Evolutionary conservation across 1,140 invertebrate species (phyloP).

Genomic region (Cydia strobilella): DNA sequence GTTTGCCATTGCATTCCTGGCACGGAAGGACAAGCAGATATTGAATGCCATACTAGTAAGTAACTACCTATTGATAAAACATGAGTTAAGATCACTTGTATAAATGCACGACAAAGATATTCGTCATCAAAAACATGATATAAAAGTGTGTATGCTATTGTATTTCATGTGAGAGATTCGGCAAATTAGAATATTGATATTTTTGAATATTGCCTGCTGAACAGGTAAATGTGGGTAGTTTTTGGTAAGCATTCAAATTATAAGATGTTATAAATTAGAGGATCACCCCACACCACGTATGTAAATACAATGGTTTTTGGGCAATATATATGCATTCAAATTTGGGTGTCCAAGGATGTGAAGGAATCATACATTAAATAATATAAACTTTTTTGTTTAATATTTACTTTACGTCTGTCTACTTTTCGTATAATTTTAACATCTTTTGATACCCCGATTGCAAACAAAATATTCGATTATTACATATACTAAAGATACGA

Average conservation of each 20-base stretch:
- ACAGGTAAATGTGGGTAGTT: background rate
- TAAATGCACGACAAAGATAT: slow-evolving; percentile 13
- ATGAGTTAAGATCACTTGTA: slow-evolving; percentile 9
- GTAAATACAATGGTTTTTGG: slow-evolving; percentile 30
- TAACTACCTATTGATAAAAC: slow-evolving; percentile 45
- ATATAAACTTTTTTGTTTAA: too few species aligned
- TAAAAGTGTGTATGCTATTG: background rate
- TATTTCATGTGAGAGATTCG: background rate
- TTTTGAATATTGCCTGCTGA: background rate
- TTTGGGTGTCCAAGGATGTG: slow-evolving; percentile 28
- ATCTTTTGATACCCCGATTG: slow-evolving; percentile 19
- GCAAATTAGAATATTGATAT: background rate
- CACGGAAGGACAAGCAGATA: slow-evolving; percentile 86
- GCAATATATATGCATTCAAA: background rate
- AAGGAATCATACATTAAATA: background rate
- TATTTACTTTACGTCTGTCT: too few species aligned
- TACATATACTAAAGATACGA: slow-evolving; percentile 1
- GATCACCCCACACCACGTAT: slow-evolving; percentile 25
- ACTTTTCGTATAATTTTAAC: background rate
- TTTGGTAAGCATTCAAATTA: background rate
- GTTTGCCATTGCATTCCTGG: slow-evolving; percentile 90
- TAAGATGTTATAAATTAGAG: background rate
- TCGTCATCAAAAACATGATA: background rate
- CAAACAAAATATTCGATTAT: background rate
- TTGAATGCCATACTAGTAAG: slow-evolving; percentile 91